Percentiles rank a stretch among this genome's conserved stretches.
phyloP scores from a whole-genome alignment of 2,113 vertebrate species.

The Cricetomys ansorgei region DNA sequence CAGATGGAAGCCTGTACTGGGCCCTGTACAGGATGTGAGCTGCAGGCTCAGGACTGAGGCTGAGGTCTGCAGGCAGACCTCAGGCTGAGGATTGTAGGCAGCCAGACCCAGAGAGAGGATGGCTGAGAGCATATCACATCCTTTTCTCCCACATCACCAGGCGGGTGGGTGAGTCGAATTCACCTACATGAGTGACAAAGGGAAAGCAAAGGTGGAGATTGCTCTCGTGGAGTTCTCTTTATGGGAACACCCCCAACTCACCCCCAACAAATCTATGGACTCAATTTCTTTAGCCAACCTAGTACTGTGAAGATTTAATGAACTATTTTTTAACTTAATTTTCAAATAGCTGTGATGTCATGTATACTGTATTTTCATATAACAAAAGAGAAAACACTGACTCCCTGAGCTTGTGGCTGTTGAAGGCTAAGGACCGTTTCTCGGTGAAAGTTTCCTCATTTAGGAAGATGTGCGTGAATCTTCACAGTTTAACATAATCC shows the following conservation, averaged over 20 bases:
- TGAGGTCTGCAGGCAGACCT: too few relatives aligned
- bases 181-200: too few relatives aligned
- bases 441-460: background rate
- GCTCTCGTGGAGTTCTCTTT: background rate
- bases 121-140: rapidly evolving
- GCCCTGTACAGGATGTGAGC: background rate
- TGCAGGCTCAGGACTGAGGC: too few relatives aligned
- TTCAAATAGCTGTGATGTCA: background rate
- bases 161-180: background rate
- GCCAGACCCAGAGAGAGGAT: background rate
- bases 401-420: background rate
- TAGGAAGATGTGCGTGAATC: background rate
- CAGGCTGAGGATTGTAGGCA: background rate
- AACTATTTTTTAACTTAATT: background rate
- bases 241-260: background rate
- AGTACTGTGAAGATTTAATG: background rate
- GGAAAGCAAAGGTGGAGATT: background rate
- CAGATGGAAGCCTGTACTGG: background rate
- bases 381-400: background rate
- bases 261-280: too few relatives aligned
- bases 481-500: background rate
- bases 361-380: background rate
- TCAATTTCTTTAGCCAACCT: too few relatives aligned
- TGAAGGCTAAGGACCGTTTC: background rate
- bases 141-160: background rate